These are phyloP conservation scores for Pseudomugil gertrudae DNA, from an alignment of 2,797 vertebrate species.

Conservation along the genomic window DNA sequence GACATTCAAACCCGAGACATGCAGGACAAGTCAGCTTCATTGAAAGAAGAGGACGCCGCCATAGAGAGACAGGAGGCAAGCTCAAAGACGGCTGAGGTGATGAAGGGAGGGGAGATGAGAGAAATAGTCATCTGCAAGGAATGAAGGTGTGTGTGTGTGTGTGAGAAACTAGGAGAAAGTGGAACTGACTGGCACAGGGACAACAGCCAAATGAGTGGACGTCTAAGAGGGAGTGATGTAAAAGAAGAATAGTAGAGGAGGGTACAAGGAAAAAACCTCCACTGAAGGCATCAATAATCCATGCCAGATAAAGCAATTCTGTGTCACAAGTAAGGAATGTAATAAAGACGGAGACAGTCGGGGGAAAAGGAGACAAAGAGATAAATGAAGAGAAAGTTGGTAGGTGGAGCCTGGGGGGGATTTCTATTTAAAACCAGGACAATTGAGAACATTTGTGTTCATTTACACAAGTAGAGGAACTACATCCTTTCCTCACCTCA, in stretches of 20 bases:
- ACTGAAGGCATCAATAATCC: slow-evolving; percentile 65
- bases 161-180: slow-evolving; percentile 34
- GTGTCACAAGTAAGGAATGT: slow-evolving; percentile 43
- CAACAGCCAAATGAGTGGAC: slow-evolving; percentile 59
- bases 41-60: slow-evolving; percentile 1
- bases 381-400: slow-evolving; percentile 60
- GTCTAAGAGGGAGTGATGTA: slow-evolving; percentile 29
- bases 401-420: slow-evolving; percentile 61
- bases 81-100: slow-evolving; percentile 52
- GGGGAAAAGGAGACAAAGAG: slow-evolving; percentile 23
- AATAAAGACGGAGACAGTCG: slow-evolving; percentile 14
- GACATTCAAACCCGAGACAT: slow-evolving; percentile 50
- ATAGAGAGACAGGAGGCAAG: slow-evolving; percentile 31
- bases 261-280: slow-evolving; percentile 23
- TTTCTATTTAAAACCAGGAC: slow-evolving; percentile 74
- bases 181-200: slow-evolving; percentile 58
- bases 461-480: slow-evolving; percentile 66
- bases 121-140: slow-evolving; percentile 63
- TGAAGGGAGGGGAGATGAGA: slow-evolving; percentile 27
- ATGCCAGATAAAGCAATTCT: slow-evolving; percentile 63
- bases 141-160: slow-evolving; percentile 55
- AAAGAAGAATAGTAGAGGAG: slow-evolving; percentile 21
- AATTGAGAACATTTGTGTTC: slow-evolving; percentile 66
- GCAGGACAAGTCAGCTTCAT: slow-evolving; percentile 28
- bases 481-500: slow-evolving; percentile 48